Conservation (phyloP, 2,888 invertebrate species). For the Hesperia comma region DNA sequence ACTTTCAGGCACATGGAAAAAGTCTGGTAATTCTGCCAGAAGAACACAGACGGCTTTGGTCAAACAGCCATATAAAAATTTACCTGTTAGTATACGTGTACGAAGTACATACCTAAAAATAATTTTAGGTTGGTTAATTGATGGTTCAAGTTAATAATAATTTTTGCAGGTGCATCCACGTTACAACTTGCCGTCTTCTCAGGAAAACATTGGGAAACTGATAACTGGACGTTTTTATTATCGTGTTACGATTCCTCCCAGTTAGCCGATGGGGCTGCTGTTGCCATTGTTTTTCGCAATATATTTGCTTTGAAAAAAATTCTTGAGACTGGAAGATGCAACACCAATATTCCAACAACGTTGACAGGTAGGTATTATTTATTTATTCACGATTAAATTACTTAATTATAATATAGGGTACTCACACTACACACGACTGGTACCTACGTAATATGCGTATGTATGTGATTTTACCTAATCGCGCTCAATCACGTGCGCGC, state of each 20-base stretch:
- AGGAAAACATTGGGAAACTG: conserved; percentile 64
- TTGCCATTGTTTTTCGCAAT: conserved; percentile 74
- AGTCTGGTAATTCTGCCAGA: too few species aligned
- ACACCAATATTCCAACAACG: conserved; percentile 72
- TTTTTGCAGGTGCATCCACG: conserved; percentile 70
- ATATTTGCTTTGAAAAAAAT: conserved; percentile 65
- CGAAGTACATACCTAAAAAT: too few species aligned
- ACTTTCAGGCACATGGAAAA: too few species aligned
- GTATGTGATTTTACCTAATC: too few species aligned
- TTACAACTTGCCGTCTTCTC: conserved; percentile 76
- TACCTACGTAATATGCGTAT: too few species aligned
- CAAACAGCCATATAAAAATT: too few species aligned
- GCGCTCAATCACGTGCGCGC: too few species aligned
- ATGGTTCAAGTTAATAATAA: neutral
- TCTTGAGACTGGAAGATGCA: conserved; percentile 72
- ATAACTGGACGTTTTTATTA: conserved; percentile 67
- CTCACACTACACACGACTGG: too few species aligned
- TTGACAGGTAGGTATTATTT: conserved; percentile 71
- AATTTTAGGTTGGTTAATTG: too few species aligned
- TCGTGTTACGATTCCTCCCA: conserved; percentile 77
- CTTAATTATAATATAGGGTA: too few species aligned
- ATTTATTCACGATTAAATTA: neutral
- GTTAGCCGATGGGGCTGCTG: conserved; percentile 77
- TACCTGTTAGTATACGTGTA: too few species aligned
- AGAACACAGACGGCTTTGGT: too few species aligned